Evolutionary conservation across 2,888 invertebrate genomes (phyloP).

Genomic region (Lycocerus yunnanus): DNA sequence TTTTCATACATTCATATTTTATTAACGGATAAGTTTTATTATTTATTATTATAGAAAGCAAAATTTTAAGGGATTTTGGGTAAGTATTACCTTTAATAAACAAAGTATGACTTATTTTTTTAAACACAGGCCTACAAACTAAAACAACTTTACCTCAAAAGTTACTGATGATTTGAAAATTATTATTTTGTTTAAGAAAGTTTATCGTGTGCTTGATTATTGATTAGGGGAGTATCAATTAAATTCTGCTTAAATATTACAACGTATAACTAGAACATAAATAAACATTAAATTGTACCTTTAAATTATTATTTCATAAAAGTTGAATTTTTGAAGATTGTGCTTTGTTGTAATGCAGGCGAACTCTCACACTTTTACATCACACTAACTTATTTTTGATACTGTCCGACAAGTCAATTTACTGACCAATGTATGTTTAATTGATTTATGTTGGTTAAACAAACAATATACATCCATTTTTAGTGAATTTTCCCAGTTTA

Average conservation of each 20-base stretch:
- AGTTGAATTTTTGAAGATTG: background rate
- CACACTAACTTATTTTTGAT: background rate
- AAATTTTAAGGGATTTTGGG: too few relatives aligned
- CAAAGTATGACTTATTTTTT: too few relatives aligned
- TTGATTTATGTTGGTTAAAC: background rate
- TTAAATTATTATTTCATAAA: background rate
- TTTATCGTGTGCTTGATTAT: background rate
- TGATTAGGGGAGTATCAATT: background rate
- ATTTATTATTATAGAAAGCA: too few relatives aligned
- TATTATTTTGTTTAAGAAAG: background rate
- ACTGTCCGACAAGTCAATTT: background rate
- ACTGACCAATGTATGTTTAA: background rate
- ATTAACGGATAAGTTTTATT: too few relatives aligned
- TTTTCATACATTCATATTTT: too few relatives aligned
- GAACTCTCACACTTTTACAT: background rate
- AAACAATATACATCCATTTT: too few relatives aligned
- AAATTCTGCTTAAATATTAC: background rate
- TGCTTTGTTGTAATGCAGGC: background rate
- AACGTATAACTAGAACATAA: background rate
- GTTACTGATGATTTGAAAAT: background rate
- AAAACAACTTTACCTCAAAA: too few relatives aligned
- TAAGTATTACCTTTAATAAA: too few relatives aligned
- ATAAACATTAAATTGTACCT: background rate
- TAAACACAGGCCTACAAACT: too few relatives aligned
- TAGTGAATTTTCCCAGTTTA: too few relatives aligned